phyloP scores from a whole-genome alignment of 2,113 vertebrate species.

The Spea bombifrons region DNA sequence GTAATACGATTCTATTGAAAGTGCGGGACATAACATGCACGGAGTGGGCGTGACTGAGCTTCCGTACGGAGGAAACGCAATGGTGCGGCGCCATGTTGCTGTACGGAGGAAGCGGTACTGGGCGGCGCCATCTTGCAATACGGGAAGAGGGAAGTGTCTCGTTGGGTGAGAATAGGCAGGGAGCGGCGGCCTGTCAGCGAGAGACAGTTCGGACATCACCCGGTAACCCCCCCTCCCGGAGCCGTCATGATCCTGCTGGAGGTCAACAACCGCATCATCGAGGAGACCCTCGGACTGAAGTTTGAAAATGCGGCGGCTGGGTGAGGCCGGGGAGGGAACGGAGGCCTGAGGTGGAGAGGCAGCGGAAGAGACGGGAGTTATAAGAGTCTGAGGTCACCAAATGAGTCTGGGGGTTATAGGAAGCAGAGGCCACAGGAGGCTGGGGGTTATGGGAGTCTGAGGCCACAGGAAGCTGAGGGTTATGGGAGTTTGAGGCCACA shows the following conservation, averaged over 20 bases:
- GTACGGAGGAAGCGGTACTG: background rate
- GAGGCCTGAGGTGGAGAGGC: background rate
- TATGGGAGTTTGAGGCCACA: no score
- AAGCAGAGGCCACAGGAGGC: no score
- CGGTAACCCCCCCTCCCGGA: slow-evolving; percentile 46
- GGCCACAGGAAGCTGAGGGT: no score
- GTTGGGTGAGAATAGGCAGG: slow-evolving; percentile 40
- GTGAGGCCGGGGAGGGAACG: slow-evolving; percentile 64
- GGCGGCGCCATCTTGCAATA: background rate
- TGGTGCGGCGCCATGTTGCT: background rate
- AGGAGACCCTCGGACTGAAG: slow-evolving; percentile 90
- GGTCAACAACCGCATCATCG: slow-evolving; percentile 96
- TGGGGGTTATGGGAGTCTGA: no score
- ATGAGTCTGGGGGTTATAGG: no score
- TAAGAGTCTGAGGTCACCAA: no score
- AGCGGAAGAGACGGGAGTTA: no score
- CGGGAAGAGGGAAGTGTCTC: background rate
- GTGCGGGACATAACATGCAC: background rate
- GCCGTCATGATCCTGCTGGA: slow-evolving; percentile 94
- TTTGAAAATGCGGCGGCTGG: slow-evolving; percentile 91
- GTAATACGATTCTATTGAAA: background rate
- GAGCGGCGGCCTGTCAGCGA: slow-evolving; percentile 59
- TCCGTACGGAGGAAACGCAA: slow-evolving; percentile 1
- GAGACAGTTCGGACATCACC: slow-evolving; percentile 55
- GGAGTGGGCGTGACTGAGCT: background rate